Base-by-base conservation (phyloP, 2,797 vertebrate species). In the Microtus agrestis region DNA sequence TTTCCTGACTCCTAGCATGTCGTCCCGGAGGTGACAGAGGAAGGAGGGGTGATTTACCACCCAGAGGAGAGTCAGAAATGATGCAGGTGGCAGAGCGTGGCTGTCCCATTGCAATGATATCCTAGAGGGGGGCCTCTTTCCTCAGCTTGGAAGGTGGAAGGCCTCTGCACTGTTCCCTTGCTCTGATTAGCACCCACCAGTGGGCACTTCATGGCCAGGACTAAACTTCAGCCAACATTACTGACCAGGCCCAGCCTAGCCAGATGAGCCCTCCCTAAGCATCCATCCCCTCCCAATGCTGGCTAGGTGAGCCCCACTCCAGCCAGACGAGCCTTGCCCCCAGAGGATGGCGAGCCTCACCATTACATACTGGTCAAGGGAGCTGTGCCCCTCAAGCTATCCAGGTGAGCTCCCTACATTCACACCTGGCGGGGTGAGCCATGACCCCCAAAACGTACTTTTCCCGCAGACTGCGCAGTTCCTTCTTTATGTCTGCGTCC, bases 401-500 rank as follows among this genome's bases (percentile, higher is more conserved):
- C 48, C 77, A 12, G 48, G 48, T 54, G 48, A 54, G 31, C 31
- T 21, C 9, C 6, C 21, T 37, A 37, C 54, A 23, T 34, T 25
- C 21, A 27, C 54, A 37, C 54, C 23, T 4, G 40, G 4, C 31
- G 51, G 61, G 37, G 27, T 0, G 12, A 63, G 25, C 12, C 73
- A 51, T 1, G 19, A 7, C 65, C 59, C 23, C 54, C 21, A 11
- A 46, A 51, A 79, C 92, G n/a, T 98, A 99, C 99, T 99, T 99
- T 97, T 99, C 99, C 97, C 99, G 98, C 78, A 99, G 99, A 87
- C 98, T 99, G 98, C 99, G 99, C 67, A 99, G 98, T 94, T 99
- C 99, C 93, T 97, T 99, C 98, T 99, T 99, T 98, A 99, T 99
- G 97, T 99, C 99, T 0, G 99, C 99, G 5, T 99, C 99, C 97